phyloP scores from a whole-genome alignment of 2,888 invertebrate genomes.

The Hirtodrosophila cameraria region DNA sequence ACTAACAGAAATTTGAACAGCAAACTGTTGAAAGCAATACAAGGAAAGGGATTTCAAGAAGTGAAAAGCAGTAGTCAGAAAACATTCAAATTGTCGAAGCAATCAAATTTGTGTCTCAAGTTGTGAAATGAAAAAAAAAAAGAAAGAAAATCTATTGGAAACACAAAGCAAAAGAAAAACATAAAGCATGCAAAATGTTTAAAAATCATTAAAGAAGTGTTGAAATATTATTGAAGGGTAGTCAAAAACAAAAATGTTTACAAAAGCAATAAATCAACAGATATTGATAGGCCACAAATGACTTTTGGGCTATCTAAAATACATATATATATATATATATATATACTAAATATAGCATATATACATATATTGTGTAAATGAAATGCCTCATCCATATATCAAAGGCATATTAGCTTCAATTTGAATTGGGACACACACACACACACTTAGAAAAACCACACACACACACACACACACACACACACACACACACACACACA shows the following conservation, averaged over 20 bases:
- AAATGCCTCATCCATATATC: conserved; percentile 60
- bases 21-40: conserved; percentile 44
- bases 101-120: conserved; percentile 61
- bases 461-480: conserved; percentile 13
- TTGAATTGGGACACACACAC: conserved; percentile 59
- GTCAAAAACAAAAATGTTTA: conserved; percentile 19
- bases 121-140: conserved; percentile 28
- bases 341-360: conserved; percentile 2
- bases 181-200: conserved; percentile 3
- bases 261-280: conserved; percentile 66
- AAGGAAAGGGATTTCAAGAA: conserved; percentile 24
- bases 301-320: conserved; percentile 24
- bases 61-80: conserved; percentile 4
- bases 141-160: conserved; percentile 38
- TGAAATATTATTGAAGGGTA: background rate
- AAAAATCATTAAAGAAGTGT: background rate
- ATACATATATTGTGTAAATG: conserved; percentile 4
- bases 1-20: conserved; percentile 48
- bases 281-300: conserved; percentile 64
- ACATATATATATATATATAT: conserved; percentile 17
- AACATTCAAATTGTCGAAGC: conserved; percentile 53
- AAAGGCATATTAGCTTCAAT: conserved; percentile 68
- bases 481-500: too few species aligned
- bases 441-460: conserved; percentile 27
- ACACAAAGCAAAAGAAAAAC: conserved; percentile 17